These are phyloP conservation scores for Alviniconcha strummeri DNA, from an alignment of 2,888 invertebrate species.

Conservation along the genomic window DNA sequence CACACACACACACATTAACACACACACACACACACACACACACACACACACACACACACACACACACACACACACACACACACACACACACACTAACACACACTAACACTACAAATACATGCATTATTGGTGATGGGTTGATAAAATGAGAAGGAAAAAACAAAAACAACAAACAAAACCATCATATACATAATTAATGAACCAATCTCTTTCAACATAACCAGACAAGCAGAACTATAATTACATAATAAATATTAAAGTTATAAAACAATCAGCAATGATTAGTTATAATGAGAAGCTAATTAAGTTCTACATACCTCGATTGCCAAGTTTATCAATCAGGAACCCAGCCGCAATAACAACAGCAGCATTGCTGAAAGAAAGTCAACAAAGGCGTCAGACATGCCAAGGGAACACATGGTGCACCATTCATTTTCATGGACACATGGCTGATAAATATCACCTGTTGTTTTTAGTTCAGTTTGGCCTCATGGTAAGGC, in stretches of 20 bases:
- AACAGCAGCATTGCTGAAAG: constrained; percentile 72
- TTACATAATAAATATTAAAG: not conserved
- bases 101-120: not conserved
- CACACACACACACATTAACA: not conserved
- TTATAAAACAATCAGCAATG: not conserved
- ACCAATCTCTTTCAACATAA: not conserved
- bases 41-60: not conserved
- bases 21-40: not conserved
- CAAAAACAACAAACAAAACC: too few relatives aligned
- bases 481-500: not conserved
- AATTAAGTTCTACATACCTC: constrained; percentile 55
- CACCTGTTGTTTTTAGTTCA: too few relatives aligned
- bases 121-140: too few relatives aligned
- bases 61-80: not conserved
- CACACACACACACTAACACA: not conserved
- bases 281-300: not conserved
- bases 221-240: not conserved
- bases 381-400: constrained; percentile 12
- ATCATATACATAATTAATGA: too few relatives aligned
- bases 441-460: too few relatives aligned
- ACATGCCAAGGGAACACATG: too few relatives aligned
- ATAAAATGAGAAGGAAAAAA: too few relatives aligned
- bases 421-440: too few relatives aligned
- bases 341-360: constrained; percentile 73
- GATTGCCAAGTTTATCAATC: constrained; percentile 73